Conservation (phyloP, 2,797 vertebrate genomes). For the Microhierax caerulescens region DNA sequence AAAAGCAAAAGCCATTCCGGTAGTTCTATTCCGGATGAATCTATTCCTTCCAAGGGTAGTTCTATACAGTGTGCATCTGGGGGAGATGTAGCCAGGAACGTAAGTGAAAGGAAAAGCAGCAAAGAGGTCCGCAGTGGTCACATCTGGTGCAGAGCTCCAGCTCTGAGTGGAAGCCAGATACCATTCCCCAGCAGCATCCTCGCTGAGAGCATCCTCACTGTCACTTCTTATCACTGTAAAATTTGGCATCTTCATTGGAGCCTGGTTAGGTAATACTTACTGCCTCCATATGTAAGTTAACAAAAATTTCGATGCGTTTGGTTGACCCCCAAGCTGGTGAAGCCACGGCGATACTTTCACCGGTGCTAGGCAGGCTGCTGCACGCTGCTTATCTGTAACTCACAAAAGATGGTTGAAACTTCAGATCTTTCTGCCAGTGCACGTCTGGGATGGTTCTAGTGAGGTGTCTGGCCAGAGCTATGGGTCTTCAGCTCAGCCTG, state of each 20-base stretch:
- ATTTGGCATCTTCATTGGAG: neutral
- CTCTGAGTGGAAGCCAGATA: neutral
- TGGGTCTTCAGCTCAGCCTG: neutral
- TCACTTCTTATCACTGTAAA: neutral
- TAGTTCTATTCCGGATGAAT: too few relatives aligned
- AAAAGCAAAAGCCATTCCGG: neutral
- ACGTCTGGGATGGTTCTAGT: neutral
- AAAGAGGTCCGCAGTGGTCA: neutral
- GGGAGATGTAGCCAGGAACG: neutral
- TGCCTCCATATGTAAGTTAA: too few relatives aligned
- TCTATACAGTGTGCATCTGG: neutral
- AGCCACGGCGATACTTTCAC: neutral
- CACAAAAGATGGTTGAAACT: neutral
- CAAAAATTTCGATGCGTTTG: neutral
- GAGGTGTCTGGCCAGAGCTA: neutral
- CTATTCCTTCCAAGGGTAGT: too few relatives aligned
- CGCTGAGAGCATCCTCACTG: neutral
- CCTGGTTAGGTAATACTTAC: neutral
- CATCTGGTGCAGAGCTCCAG: neutral
- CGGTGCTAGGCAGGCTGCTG: neutral
- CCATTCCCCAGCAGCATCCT: neutral
- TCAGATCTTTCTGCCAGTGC: neutral
- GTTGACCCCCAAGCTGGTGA: neutral
- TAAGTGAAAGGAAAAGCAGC: neutral
- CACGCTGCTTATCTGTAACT: accelerated